These are phyloP conservation scores for Drosophila neonasuta DNA, from an alignment of 2,888 invertebrate species.

Conservation along the genomic window DNA sequence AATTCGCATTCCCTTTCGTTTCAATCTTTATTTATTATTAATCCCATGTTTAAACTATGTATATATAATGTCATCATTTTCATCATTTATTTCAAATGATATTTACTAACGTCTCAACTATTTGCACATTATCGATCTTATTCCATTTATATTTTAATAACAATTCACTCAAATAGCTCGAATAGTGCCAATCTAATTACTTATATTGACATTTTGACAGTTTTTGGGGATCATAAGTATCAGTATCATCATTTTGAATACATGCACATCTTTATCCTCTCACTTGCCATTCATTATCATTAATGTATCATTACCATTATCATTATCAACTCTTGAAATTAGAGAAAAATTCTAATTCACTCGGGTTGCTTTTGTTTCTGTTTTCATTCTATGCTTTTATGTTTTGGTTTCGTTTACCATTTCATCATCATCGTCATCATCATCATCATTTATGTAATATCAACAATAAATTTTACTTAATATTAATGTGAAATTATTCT, in stretches of 20 bases:
- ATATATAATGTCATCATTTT: conserved; percentile 72
- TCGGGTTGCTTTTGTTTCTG: conserved; percentile 36
- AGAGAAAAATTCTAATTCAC: conserved; percentile 77
- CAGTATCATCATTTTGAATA: conserved; percentile 52
- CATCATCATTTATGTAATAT: conserved; percentile 62
- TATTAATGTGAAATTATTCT: conserved; percentile 70
- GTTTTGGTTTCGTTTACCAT: conserved; percentile 42
- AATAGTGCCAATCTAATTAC: conserved; percentile 66
- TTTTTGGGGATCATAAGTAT: conserved; percentile 67
- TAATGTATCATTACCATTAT: conserved; percentile 36
- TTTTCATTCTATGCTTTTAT: not conserved
- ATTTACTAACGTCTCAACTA: conserved; percentile 67
- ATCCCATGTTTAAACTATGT: conserved; percentile 76
- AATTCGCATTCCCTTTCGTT: conserved; percentile 63
- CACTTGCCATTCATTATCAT: conserved; percentile 34
- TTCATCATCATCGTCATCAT: conserved; percentile 11
- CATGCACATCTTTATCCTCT: conserved; percentile 34
- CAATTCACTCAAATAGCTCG: conserved; percentile 76
- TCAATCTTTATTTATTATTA: conserved; percentile 63
- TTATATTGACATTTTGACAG: conserved; percentile 64
- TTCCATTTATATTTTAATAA: conserved; percentile 74
- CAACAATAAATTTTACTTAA: conserved; percentile 75
- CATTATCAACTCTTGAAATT: conserved; percentile 62
- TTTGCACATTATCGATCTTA: conserved; percentile 60
- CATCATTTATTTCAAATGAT: conserved; percentile 72